These are phyloP conservation scores for Schizothorax lantsangensis DNA, from an alignment of 2,797 vertebrate genomes.

Conservation along the genomic window DNA sequence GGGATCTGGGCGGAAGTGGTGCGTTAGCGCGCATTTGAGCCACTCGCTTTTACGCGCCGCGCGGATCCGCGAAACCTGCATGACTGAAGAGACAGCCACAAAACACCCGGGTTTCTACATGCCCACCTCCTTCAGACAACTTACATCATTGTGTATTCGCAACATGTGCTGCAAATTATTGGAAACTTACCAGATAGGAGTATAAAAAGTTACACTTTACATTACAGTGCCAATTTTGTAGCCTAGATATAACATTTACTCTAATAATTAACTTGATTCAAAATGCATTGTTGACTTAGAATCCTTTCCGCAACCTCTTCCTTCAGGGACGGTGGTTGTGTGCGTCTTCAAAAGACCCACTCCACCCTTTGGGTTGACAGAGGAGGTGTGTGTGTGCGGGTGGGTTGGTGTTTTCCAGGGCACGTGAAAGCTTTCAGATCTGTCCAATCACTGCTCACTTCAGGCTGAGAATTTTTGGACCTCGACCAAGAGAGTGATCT, in stretches of 20 bases:
- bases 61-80: slow-evolving; percentile 54
- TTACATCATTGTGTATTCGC: not conserved
- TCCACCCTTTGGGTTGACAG: slow-evolving; percentile 50
- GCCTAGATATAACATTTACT: not conserved
- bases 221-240: not conserved
- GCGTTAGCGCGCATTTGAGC: slow-evolving; percentile 76
- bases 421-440: slow-evolving; percentile 20
- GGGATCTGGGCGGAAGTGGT: slow-evolving; percentile 73
- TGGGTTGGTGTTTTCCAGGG: slow-evolving; percentile 2
- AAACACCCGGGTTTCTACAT: not conserved
- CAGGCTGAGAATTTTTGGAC: slow-evolving; percentile 33
- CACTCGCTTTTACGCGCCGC: slow-evolving; percentile 78
- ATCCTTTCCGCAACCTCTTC: slow-evolving; percentile 1
- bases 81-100: not conserved
- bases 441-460: slow-evolving; percentile 16
- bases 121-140: not conserved
- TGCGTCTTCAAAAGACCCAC: slow-evolving; percentile 5
- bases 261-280: not conserved
- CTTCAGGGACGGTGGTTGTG: slow-evolving; percentile 4
- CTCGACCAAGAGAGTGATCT: slow-evolving; percentile 31
- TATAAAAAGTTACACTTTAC: not conserved
- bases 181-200: not conserved
- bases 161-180: not conserved
- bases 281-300: not conserved
- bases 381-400: slow-evolving; percentile 17